phyloP scores from a whole-genome alignment of 2,888 invertebrate genomes.

The Pachliopta kotzebuea region DNA sequence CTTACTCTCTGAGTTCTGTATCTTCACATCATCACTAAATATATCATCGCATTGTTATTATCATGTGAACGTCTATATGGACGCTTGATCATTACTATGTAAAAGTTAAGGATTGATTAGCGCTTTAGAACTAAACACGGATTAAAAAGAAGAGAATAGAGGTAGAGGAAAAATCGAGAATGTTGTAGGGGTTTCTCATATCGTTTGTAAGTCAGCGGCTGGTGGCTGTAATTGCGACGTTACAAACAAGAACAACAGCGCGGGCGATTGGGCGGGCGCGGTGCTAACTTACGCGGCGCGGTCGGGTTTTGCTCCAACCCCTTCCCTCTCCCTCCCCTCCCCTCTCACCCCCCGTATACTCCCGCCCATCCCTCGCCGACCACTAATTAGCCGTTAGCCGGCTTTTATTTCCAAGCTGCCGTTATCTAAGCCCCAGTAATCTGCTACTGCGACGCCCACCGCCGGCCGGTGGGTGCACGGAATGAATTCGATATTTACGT shows the following conservation, averaged over 20 bases:
- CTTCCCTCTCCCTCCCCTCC: background rate
- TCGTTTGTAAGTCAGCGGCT: constrained; percentile 20
- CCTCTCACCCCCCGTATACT: too few relatives aligned
- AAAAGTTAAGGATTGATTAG: too few relatives aligned
- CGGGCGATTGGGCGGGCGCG: constrained; percentile 34
- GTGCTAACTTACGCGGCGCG: constrained; percentile 48
- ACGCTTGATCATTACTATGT: too few relatives aligned
- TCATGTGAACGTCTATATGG: too few relatives aligned
- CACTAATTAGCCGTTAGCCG: constrained; percentile 66
- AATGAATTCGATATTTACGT: constrained; percentile 21
- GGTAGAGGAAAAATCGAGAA: constrained; percentile 1
- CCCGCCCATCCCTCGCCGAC: constrained; percentile 29
- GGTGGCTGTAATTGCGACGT: constrained; percentile 31
- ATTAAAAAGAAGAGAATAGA: background rate
- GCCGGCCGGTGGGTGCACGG: constrained; percentile 7
- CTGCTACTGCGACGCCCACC: constrained; percentile 58
- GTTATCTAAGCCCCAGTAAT: constrained; percentile 71
- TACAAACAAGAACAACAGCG: constrained; percentile 36
- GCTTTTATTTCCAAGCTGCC: constrained; percentile 72
- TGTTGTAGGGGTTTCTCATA: constrained; percentile 7
- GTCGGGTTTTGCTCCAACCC: constrained; percentile 58
- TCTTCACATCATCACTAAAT: too few relatives aligned
- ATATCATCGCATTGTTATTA: too few relatives aligned
- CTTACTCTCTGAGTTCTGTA: too few relatives aligned
- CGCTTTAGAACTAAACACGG: too few relatives aligned